Conservation (phyloP, 2,888 invertebrate genomes). For the Antitype chi region DNA sequence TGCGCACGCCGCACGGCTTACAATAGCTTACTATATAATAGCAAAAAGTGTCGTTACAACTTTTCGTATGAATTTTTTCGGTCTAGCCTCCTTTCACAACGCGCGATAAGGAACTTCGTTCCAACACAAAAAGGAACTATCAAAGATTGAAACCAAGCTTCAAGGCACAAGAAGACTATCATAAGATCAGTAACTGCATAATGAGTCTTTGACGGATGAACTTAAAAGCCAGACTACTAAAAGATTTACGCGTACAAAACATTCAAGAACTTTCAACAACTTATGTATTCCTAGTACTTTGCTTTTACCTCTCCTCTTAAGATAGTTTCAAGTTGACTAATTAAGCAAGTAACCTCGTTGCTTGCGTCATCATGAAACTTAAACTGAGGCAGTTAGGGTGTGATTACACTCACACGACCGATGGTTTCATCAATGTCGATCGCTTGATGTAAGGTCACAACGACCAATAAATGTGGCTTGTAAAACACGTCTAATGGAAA, state of each 20-base stretch:
- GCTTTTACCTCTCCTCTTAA: slow-evolving; percentile 4
- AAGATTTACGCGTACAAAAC: not conserved
- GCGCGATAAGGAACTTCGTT: no score
- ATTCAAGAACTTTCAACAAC: not conserved
- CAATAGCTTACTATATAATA: no score
- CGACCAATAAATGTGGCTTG: no score
- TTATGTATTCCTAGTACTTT: slow-evolving; percentile 29
- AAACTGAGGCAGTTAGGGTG: not conserved
- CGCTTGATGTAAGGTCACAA: not conserved
- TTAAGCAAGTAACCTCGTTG: slow-evolving; percentile 20
- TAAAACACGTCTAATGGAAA: no score
- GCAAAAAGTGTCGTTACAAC: no score
- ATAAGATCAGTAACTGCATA: not conserved
- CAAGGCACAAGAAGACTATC: no score
- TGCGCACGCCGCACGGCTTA: no score
- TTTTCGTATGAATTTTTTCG: no score
- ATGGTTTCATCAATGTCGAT: not conserved
- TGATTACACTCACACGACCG: not conserved
- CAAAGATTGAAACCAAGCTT: no score
- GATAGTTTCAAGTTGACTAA: slow-evolving; percentile 33
- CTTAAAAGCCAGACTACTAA: not conserved
- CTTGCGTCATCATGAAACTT: slow-evolving; percentile 28
- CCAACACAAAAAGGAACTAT: no score
- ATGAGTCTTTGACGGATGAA: not conserved
- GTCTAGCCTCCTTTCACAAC: no score